Evolutionary conservation across 1,140 invertebrate species (phyloP), one percentile per base, ranked within the genome.

Genomic region (Lepidotrigona ventralis): DNA sequence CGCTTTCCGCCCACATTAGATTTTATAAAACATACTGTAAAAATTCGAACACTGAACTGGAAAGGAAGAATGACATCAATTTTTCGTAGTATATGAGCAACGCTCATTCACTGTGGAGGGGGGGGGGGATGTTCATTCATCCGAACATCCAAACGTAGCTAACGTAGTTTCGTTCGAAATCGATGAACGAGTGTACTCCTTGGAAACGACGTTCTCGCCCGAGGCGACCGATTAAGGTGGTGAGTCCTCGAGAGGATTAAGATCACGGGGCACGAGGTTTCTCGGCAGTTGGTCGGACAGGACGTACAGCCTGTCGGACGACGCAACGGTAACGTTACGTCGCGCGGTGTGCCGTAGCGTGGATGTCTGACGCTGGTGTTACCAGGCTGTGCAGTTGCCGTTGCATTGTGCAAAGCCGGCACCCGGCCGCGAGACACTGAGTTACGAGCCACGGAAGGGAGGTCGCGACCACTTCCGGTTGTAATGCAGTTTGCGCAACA

Each of bases 401-500:
- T 73, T 87, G 87, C 71, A 88, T 88, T 88, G 87, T 88, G 79
- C 70, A 85, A 84, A 68, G 78, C 82, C 89, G 91, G 90, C 89
- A 84, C 82, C 88, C 85, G 88, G 89, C 90, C 91, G 91, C 90
- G 91, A 90, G 92, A 93, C 93, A 93, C 91, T 94, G 92, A 94
- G 92, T 93, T 94, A 94, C 90, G 92, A 90, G 90, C 87, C 87
- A 91, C 91, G 93, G 93, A 94, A 93, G 93, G 91, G 91, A 92
- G 92, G 91, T 91, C 90, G 93, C 89, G 87, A 90, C 90, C 89
- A 93, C 93, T 93, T 94, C 93, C 93, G 92, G 88, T 91, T 93
- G 93, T 93, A 94, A 94, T 94, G 93, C 92, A 93, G 93, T 93
- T 94, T 93, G 92, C 90, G 90, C 90, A 89, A 93, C 93, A 94